Evolutionary conservation across 1,140 invertebrate genomes (phyloP), one percentile per base, ranked within the genome.

Genomic region (Drosophila persimilis): DNA sequence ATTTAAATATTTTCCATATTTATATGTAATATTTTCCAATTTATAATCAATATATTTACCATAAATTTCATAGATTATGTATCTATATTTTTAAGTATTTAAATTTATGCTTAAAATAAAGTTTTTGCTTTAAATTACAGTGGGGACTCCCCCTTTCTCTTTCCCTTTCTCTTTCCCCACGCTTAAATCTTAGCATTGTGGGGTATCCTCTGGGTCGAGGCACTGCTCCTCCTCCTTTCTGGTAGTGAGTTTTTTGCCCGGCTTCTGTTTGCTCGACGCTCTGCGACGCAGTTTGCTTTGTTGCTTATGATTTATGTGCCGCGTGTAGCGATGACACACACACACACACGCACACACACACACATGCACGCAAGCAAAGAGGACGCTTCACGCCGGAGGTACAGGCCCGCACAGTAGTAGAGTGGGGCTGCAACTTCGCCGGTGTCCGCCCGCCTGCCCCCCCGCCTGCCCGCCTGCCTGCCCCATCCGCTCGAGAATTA

Each of bases 291-390:
- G 78, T 81, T 77, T 44, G 64, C 65, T 67, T 67, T 86, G 63
- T 77, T 86, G 78, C 70, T 86, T 88, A 85, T 85, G 81, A 85
- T 85, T 85, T 85, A 85, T 85, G 80, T 80, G 80, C 81, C 78
- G 81, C 71, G 71, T 73, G 72, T 74, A 74, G 60, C 62, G 80
- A 77, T 85, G 80, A 86, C 80, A 74, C 72, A 81, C 73, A 78
- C 65, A 65, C 67, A 63, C 67, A 39, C 50, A 51, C 31, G 8
- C 8, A 15, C n/a, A 11, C 41, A 44, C 39, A 39, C 35, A 44
- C 15, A 15, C 29, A 31, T 6, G 7, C 29, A 39, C 31, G 31
- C 31, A 35, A 11, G 9, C 31, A 35, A 35, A 53, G 53, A 67
- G 66, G 65, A 69, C 66, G 47, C 54, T 58, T 5, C 35, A 39